Conservation (phyloP, 2,797 vertebrate species). For the Hozukius guyotensis region DNA sequence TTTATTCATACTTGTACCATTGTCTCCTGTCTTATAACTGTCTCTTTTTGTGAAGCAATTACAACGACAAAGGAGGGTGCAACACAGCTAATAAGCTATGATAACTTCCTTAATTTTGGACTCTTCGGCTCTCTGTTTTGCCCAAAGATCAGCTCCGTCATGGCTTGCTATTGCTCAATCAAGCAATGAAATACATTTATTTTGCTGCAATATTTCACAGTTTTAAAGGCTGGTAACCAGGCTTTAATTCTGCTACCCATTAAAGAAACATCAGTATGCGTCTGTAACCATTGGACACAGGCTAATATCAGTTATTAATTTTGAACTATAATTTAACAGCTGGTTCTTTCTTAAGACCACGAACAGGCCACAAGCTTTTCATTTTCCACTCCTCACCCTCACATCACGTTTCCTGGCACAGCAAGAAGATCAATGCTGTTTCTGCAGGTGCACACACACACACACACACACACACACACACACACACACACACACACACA, state of each 20-base stretch:
- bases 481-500: background rate
- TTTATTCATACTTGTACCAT: background rate
- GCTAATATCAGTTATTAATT: background rate
- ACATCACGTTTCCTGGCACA: conserved; percentile 1
- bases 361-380: conserved; percentile 12
- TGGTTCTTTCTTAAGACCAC: background rate
- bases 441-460: conserved; percentile 8
- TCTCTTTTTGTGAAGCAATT: background rate
- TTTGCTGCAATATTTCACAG: background rate
- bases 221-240: background rate
- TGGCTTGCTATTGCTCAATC: background rate
- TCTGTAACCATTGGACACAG: background rate
- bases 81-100: background rate
- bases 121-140: background rate
- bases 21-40: background rate
- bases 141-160: background rate
- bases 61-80: background rate
- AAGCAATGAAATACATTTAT: background rate
- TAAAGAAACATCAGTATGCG: background rate
- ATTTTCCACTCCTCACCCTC: conserved; percentile 17
- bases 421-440: conserved; percentile 4
- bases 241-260: background rate
- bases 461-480: background rate
- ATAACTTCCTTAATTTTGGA: background rate
- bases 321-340: background rate